These are phyloP conservation scores for Limnephilus lunatus DNA, from an alignment of 2,888 invertebrate species.

Conservation along the genomic window DNA sequence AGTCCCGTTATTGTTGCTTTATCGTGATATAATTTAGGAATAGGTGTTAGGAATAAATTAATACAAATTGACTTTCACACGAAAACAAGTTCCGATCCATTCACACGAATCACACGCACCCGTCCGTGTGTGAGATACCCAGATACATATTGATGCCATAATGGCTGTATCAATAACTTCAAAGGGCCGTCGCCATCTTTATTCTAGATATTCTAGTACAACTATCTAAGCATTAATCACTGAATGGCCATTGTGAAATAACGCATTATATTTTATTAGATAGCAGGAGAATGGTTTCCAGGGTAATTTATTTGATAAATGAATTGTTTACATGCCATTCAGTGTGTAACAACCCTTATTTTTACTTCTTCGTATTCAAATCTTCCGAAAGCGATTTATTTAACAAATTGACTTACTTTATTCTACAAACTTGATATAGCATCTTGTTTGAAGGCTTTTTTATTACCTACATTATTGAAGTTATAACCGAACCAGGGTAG, in stretches of 20 bases:
- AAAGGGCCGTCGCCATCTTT: conserved; percentile 31
- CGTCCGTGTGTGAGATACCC: conserved; percentile 26
- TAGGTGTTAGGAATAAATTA: conserved; percentile 53
- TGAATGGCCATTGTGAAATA: conserved; percentile 41
- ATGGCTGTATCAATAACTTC: conserved; percentile 36
- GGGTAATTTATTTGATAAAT: conserved; percentile 59
- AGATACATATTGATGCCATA: conserved; percentile 49
- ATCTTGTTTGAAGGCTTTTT: conserved; percentile 16
- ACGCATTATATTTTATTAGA: conserved; percentile 53
- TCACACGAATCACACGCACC: conserved; percentile 46
- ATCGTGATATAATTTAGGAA: conserved; percentile 35
- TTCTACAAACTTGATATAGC: conserved; percentile 38
- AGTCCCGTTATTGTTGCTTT: conserved; percentile 14
- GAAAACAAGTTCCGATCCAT: conserved; percentile 58
- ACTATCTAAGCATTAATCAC: conserved; percentile 53
- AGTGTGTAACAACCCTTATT: conserved; percentile 48
- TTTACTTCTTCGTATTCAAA: conserved; percentile 42
- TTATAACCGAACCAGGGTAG: background rate
- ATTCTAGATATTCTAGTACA: background rate
- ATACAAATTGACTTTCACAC: conserved; percentile 64
- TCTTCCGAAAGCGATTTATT: conserved; percentile 40
- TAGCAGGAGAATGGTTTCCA: conserved; percentile 35
- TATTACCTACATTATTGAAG: background rate
- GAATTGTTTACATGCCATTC: conserved; percentile 57
- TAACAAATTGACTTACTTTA: conserved; percentile 34